Conservation (phyloP, 2,797 vertebrate species). For the Heteromormyrus szaboi region DNA sequence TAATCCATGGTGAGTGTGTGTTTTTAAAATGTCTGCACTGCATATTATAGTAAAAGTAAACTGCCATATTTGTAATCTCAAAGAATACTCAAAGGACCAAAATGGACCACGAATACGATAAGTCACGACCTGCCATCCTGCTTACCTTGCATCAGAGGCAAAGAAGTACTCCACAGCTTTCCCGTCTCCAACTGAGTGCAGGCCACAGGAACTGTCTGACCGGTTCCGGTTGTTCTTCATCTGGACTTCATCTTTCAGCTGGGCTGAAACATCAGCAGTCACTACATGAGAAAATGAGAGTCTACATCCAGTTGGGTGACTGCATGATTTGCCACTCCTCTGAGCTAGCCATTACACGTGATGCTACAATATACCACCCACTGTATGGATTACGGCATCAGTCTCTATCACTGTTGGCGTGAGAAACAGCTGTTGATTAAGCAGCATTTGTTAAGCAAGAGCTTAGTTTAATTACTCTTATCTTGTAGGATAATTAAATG, state of each 20-base stretch:
- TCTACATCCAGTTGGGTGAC: background rate
- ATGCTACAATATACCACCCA: background rate
- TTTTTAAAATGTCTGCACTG: background rate
- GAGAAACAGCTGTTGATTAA: background rate
- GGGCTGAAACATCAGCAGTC: constrained; percentile 36
- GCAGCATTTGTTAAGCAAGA: background rate
- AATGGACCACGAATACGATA: background rate
- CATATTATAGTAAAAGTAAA: background rate
- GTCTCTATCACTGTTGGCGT: background rate
- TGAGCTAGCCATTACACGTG: background rate
- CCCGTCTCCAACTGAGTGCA: constrained; percentile 70
- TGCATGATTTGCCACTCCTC: background rate
- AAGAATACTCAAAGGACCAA: background rate
- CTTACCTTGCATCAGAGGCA: constrained; percentile 89
- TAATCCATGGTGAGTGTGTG: background rate
- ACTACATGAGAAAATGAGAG: background rate
- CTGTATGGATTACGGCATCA: background rate
- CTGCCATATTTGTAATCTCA: background rate
- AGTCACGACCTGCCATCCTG: background rate
- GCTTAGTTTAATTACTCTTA: background rate
- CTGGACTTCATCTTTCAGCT: constrained; percentile 45
- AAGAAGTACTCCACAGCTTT: constrained; percentile 90
- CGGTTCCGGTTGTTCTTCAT: constrained; percentile 60
- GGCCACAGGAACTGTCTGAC: constrained; percentile 60
- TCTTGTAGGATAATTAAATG: background rate